Percentiles rank a stretch among this genome's conserved stretches.
These are phyloP conservation scores for Chalcosyrphus nemorum DNA, from an alignment of 2,888 invertebrate species.

Conservation along the genomic window DNA sequence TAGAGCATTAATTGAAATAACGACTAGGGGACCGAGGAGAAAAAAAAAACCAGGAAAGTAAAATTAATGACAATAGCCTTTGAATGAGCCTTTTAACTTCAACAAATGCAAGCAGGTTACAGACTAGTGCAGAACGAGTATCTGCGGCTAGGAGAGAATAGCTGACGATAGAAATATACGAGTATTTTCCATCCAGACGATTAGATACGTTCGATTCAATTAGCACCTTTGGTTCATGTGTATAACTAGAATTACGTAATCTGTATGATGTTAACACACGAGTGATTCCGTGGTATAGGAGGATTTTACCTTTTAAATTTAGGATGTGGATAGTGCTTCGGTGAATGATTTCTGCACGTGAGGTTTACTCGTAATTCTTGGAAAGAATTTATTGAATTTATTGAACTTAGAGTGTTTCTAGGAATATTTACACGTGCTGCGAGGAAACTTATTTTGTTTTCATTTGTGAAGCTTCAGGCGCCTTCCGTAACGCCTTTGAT, in stretches of 20 bases:
- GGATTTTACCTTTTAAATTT: not conserved
- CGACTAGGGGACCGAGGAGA: not conserved
- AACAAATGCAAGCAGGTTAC: not conserved
- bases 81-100: constrained; percentile 11
- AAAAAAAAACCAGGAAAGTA: not conserved
- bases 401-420: too few species aligned
- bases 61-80: constrained; percentile 27
- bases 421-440: not conserved
- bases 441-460: not conserved
- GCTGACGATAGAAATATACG: not conserved
- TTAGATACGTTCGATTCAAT: not conserved
- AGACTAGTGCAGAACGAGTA: not conserved
- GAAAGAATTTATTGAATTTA: not conserved
- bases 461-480: not conserved
- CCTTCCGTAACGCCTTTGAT: too few species aligned
- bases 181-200: not conserved
- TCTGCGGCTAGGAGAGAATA: not conserved
- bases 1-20: constrained; percentile 34
- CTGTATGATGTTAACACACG: not conserved
- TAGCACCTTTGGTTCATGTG: not conserved
- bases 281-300: not conserved
- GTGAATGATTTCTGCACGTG: not conserved
- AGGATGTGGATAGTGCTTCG: not conserved
- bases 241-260: not conserved
- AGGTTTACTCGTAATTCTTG: not conserved